A percentile compares a stretch with the other conserved stretches of the same genome.
Conservation (phyloP, 2,113 vertebrate species). For the Megaleporinus macrocephalus region DNA sequence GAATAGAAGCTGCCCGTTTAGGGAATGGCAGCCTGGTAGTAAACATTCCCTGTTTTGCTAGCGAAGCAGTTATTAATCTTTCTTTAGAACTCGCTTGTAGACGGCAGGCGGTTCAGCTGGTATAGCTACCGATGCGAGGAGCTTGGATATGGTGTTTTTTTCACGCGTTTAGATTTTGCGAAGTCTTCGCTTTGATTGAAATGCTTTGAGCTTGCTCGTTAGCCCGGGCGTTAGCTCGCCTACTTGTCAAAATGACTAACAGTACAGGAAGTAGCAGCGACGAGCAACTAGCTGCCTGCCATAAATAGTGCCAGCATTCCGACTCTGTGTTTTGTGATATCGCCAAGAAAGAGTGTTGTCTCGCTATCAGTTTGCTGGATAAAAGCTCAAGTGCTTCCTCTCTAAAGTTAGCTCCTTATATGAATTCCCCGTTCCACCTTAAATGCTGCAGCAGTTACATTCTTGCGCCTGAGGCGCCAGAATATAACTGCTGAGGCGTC, state of each 20-base stretch:
- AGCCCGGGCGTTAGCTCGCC: slow-evolving; percentile 48
- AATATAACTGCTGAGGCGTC: too few relatives aligned
- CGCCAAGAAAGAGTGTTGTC: not conserved
- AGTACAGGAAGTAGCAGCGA: slow-evolving; percentile 46
- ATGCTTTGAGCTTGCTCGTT: slow-evolving; percentile 9
- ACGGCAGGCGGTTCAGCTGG: not conserved
- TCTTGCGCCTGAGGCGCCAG: too few relatives aligned
- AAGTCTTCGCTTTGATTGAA: slow-evolving; percentile 11
- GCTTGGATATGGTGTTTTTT: not conserved
- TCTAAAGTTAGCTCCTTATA: too few relatives aligned
- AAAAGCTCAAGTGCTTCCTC: too few relatives aligned
- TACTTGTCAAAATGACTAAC: slow-evolving; percentile 48
- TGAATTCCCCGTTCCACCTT: too few relatives aligned
- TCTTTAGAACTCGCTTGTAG: not conserved
- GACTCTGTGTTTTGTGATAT: slow-evolving; percentile 2
- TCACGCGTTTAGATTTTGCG: not conserved
- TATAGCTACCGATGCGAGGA: not conserved
- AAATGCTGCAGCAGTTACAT: too few relatives aligned
- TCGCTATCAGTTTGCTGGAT: too few relatives aligned
- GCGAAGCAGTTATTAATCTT: slow-evolving; percentile 9
- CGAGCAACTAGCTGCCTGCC: slow-evolving; percentile 14
- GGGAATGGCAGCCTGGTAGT: slow-evolving; percentile 44
- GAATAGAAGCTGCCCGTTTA: slow-evolving; percentile 35
- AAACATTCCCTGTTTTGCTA: slow-evolving; percentile 35
- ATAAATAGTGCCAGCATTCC: slow-evolving; percentile 20